Evolutionary conservation across 2,113 vertebrate genomes (phyloP), one percentile per base, ranked within the genome.

Genomic region (Anthoscopus minutus): DNA sequence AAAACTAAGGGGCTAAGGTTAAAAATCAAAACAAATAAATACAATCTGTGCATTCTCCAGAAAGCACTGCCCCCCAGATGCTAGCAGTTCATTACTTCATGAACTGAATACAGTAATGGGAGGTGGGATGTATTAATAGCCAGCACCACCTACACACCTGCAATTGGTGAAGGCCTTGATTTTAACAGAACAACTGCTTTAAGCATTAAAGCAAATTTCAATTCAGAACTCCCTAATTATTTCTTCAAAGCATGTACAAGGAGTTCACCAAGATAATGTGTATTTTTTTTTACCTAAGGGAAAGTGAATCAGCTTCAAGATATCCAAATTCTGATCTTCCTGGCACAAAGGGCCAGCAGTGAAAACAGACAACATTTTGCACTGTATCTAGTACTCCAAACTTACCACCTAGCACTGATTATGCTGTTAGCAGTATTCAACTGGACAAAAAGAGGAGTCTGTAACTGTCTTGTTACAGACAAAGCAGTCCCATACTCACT

Each of bases 61-160:
- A 81, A 83, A 88, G 48, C 44, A 81, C 48, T 45, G n/a, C 15
- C 53, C 61, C 45, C 48, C 73, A 73, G 45, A 38, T 87, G 70
- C 53, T 65, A 85, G 78, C 44, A 53, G 65, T 51, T 91, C 71
- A 81, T 44, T 80, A 88, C 69, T 95, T 87, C 31, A 45, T 42
- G 40, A 89, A 81, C 82, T 96, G 88, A 94, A 91, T 56, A 81
- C 53, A 81, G 89, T 53, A 84, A 93, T 53, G 1, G 13, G 53
- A 96, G 88, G 70, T 88, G 79, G 33, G 37, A 67, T 66, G 17
- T 85, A 93, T 87, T 94, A 95, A 97, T 61, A 96, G 70, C 66
- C 73, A 89, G 61, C 58, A 89, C 61, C 58, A 95, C 93, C 92
- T 61, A 85, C 56, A 78, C 18, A 45, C 11, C 45, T 92, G 40